Percentiles rank a stretch among this genome's conserved stretches.
Evolutionary conservation across 2,888 invertebrate species (phyloP).

Genomic region (Diarsia brunnea): DNA sequence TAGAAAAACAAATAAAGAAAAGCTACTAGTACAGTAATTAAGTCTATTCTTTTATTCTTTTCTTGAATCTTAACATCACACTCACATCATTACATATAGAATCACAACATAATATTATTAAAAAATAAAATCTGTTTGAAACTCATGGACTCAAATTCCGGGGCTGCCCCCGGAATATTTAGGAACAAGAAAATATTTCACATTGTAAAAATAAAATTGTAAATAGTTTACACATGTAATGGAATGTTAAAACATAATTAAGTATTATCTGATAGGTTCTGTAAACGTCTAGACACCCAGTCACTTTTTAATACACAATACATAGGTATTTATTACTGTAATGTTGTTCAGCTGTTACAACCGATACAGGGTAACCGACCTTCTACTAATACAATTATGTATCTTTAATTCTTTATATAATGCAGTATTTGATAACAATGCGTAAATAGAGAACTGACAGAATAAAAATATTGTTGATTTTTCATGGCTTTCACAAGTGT

Average conservation of each 20-base stretch:
- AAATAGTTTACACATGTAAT: too few species aligned
- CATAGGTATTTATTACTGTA: neutral
- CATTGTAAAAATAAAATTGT: too few species aligned
- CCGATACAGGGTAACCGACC: conserved; percentile 9
- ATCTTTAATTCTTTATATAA: conserved; percentile 18
- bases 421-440: conserved; percentile 33
- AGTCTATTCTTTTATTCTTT: too few species aligned
- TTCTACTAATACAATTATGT: conserved; percentile 43
- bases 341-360: conserved; percentile 23
- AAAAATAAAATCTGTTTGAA: neutral
- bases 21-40: too few species aligned
- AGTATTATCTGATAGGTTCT: neutral
- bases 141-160: neutral
- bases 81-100: too few species aligned
- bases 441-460: neutral
- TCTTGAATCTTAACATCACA: too few species aligned
- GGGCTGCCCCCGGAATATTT: neutral
- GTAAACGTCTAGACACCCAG: neutral
- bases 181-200: too few species aligned
- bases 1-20: too few species aligned
- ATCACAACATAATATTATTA: too few species aligned
- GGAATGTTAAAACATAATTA: too few species aligned
- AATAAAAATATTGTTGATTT: neutral
- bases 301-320: conserved; percentile 15
- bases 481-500: neutral